These are phyloP conservation scores for Deilephila porcellus DNA, from an alignment of 2,888 invertebrate genomes.

Conservation along the genomic window DNA sequence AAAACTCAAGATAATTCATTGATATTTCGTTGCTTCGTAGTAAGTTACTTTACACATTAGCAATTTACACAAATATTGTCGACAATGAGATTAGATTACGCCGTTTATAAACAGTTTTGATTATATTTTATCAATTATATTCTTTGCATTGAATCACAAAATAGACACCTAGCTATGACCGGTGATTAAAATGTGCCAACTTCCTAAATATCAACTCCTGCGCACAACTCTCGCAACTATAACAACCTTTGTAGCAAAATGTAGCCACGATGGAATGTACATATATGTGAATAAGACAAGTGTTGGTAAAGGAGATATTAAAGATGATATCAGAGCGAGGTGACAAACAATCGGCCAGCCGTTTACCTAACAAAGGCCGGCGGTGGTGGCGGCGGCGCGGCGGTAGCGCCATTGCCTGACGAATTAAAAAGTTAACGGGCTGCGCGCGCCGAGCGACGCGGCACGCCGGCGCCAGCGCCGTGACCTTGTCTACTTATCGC, in stretches of 20 bases:
- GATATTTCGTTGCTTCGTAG: too few relatives aligned
- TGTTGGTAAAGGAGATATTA: constrained; percentile 1
- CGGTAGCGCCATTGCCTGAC: constrained; percentile 69
- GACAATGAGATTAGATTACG: too few relatives aligned
- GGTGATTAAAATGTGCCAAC: too few relatives aligned
- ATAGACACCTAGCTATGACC: too few relatives aligned
- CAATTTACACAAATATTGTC: too few relatives aligned
- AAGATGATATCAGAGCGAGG: constrained; percentile 27
- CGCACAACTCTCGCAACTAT: background rate
- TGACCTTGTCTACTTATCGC: constrained; percentile 83
- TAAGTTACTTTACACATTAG: too few relatives aligned
- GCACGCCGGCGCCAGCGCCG: constrained; percentile 77
- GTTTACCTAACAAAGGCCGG: constrained; percentile 67
- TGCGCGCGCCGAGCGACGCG: constrained; percentile 71
- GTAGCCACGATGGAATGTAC: background rate
- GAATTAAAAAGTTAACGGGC: constrained; percentile 81
- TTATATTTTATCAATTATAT: background rate
- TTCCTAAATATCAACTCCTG: background rate
- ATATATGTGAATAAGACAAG: background rate
- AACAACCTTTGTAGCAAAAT: too few relatives aligned
- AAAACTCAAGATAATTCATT: too few relatives aligned
- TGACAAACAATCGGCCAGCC: constrained; percentile 54
- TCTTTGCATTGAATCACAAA: background rate
- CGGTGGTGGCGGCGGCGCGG: constrained; percentile 38
- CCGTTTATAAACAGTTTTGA: too few relatives aligned